Evolutionary conservation across 2,888 invertebrate genomes (phyloP), one percentile per base, ranked within the genome.

Genomic region (Perdita meconis): DNA sequence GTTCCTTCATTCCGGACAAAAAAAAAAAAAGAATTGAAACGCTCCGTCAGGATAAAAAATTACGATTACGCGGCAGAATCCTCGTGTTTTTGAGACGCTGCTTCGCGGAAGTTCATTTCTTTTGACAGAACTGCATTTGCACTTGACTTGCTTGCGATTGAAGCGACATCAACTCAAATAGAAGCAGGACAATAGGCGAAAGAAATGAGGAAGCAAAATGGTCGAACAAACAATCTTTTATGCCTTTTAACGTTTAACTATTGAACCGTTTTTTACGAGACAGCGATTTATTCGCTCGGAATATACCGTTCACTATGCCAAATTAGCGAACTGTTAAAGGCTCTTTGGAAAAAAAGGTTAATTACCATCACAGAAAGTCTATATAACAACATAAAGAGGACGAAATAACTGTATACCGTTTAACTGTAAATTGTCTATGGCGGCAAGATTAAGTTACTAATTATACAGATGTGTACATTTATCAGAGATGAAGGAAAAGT

Each of bases 341-440:
- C 8, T 19, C 36, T 68, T 71, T 65, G 47, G 19, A 50, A 30
- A 65, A n/a, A 56, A 80, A 59, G 44, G 55, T n/a, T 47, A 55
- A 77, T 67, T 66, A 78, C 60, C 44, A 56, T 36, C 26, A 13
- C 44, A 36, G 51, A 65, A 55, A 53, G 44, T 59, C 60, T 75
- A 56, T 38, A 53, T 75, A 38, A 24, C 30, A 60, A 53, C 36
- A 66, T 66, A 75, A 75, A 75, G 65, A 66, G 76, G 60, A 56
- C 75, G 55, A 76, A 75, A 47, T 75, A 75, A 75, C 75, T 75
- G 75, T 75, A 75, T 75, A 75, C n/a, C 47, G 57, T 76, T 75
- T 75, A 75, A 75, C 75, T 66, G 75, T 75, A 75, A 72, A 74
- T 16, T 73, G 73, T 60, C 76, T 75, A 66, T 47, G 47, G 50